Conservation (phyloP, 2,113 vertebrate genomes). For the Saccopteryx bilineata region DNA sequence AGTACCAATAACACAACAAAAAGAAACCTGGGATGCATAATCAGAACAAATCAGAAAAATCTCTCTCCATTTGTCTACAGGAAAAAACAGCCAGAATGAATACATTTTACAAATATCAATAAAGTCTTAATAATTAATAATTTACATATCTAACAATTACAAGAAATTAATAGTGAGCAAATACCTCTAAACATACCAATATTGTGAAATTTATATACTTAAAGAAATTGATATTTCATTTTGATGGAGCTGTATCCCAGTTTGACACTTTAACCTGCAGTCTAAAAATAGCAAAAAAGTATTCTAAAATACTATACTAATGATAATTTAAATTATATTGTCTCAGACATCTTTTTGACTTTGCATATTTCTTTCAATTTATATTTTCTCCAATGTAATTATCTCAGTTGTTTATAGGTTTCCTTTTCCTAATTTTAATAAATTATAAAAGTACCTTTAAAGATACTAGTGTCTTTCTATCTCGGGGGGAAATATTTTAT, state of each 20-base stretch:
- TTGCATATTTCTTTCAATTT: neutral
- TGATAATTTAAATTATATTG: neutral
- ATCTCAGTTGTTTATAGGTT: neutral
- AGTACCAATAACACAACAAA: constrained; percentile 79
- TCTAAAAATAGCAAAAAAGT: neutral
- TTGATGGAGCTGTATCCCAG: neutral
- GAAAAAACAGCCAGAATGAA: constrained; percentile 76
- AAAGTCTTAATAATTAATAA: constrained; percentile 65
- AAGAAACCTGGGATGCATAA: constrained; percentile 79
- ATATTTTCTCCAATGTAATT: neutral
- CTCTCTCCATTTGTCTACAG: constrained; percentile 76
- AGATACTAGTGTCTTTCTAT: neutral
- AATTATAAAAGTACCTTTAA: neutral
- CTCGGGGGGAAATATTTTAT: neutral
- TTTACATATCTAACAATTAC: constrained; percentile 40
- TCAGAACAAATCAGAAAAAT: constrained; percentile 79
- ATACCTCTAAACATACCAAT: neutral
- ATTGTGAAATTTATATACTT: constrained; percentile 3
- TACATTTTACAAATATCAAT: constrained; percentile 67
- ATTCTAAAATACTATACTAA: neutral
- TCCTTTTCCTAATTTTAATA: neutral
- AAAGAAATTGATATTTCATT: neutral
- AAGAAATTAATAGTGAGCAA: neutral
- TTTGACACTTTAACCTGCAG: neutral
- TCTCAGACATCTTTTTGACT: constrained; percentile 10